phyloP scores from a whole-genome alignment of 2,888 invertebrate species.

The Trichacis sp. region DNA sequence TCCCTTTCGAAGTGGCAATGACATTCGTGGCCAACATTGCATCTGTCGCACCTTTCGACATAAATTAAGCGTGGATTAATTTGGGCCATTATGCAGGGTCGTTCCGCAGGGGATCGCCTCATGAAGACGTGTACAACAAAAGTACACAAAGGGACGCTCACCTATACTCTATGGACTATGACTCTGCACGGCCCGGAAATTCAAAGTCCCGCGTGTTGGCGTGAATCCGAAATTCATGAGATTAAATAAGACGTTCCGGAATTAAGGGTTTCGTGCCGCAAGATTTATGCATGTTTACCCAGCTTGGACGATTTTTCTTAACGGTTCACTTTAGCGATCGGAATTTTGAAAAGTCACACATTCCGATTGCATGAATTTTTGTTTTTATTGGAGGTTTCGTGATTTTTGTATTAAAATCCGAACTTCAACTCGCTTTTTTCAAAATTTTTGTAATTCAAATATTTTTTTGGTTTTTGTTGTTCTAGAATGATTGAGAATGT shows the following conservation, averaged over 20 bases:
- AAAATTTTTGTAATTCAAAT: too few relatives aligned
- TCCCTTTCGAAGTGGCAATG: not conserved
- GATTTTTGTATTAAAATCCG: too few relatives aligned
- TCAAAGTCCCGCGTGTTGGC: conserved; percentile 12
- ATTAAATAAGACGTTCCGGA: conserved; percentile 30
- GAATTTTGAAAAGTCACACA: too few relatives aligned
- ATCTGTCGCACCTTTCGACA: conserved; percentile 35
- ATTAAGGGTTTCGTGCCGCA: conserved; percentile 18
- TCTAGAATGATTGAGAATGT: too few relatives aligned
- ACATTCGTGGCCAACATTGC: conserved; percentile 15
- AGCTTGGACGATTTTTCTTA: conserved; percentile 9
- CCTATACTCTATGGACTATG: conserved; percentile 23
- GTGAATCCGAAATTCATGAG: conserved; percentile 35
- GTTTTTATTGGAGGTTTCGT: too few relatives aligned
- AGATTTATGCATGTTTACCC: conserved; percentile 32
- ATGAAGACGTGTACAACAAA: conserved; percentile 18
- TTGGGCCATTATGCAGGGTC: conserved; percentile 15
- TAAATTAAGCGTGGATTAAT: conserved; percentile 38
- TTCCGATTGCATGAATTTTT: too few relatives aligned
- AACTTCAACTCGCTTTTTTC: too few relatives aligned
- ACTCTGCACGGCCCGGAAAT: conserved; percentile 18
- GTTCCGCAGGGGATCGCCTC: conserved; percentile 26
- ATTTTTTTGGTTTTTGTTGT: too few relatives aligned
- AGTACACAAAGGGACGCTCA: conserved; percentile 24
- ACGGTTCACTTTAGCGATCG: not conserved